Base-by-base conservation (phyloP, 2,797 vertebrate genomes). In the Mus minutoides region DNA sequence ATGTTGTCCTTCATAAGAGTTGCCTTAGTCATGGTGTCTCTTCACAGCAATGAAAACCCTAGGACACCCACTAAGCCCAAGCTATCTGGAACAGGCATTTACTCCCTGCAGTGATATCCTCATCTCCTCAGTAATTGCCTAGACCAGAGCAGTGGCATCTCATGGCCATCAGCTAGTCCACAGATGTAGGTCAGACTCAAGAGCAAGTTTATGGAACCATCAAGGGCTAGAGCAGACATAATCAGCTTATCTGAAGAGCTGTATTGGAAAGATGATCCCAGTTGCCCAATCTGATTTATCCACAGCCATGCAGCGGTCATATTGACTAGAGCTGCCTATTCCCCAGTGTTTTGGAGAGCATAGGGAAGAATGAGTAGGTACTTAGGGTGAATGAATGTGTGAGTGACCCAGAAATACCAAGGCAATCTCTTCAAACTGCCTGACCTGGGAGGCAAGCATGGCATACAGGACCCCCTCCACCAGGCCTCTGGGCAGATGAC, bases 381-480 rank as follows among this genome's bases (percentile, higher is more conserved):
- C n/a, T 52, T 76, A 0, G 34, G 0, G 0, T 19, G 54, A 71
- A 56, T 14, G 26, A 34, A 16, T 12, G 5, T 43, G 9, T 7
- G 34, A 75, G 14, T 6, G 21, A 64, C 2, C 56, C 85, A 31
- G 43, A 37, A 24, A 2, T 0, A 4, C 52, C 37, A 5, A 52
- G 73, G 56, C 40, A 3, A 46, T 11, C 49, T 69, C 56, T 69
- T 52, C 77, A 76, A 73, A 40, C 34, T 10, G 37, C 80, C 19
- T 40, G 9, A 71, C 31, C 62, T 79, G 31, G 19, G n/a, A 52
- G 17, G 31, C 9, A 54, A 56, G 12, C 34, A 3, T 17, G 10
- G 77, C 52, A 69, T 29, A 37, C 73, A 78, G 24, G 16, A 56
- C 17, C 37, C 73, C 24, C 69, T 64, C 6, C n/a, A 31, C 14